These are phyloP conservation scores for Drosophila bocqueti DNA, from an alignment of 1,140 invertebrate genomes.

Conservation along the genomic window DNA sequence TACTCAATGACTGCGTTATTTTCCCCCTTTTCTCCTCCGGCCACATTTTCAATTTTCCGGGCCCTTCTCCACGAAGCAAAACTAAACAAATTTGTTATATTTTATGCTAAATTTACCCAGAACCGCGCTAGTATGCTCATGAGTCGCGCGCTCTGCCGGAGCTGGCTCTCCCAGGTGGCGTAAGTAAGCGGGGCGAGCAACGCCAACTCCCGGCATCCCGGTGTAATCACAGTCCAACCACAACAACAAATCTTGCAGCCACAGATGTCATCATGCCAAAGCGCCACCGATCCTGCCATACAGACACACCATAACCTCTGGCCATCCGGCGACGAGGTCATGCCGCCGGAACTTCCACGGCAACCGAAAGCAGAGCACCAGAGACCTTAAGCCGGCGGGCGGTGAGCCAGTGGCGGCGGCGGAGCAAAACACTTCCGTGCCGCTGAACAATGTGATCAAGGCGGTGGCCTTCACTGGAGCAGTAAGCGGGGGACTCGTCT, in stretches of 20 bases:
- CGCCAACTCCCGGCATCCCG: not conserved
- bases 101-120: slow-evolving; percentile 71
- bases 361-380: slow-evolving; percentile 53
- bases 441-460: slow-evolving; percentile 87
- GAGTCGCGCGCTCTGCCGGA: slow-evolving; percentile 71
- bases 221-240: not conserved
- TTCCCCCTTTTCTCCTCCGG: not conserved
- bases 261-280: slow-evolving; percentile 59
- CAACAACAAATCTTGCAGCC: slow-evolving; percentile 31
- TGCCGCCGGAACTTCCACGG: slow-evolving; percentile 60
- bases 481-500: slow-evolving; percentile 85
- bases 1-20: not conserved
- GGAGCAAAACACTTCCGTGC: slow-evolving; percentile 76
- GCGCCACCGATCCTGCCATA: slow-evolving; percentile 20
- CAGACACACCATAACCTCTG: slow-evolving; percentile 40
- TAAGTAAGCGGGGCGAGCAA: slow-evolving; percentile 56
- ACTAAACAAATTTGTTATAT: slow-evolving; percentile 55
- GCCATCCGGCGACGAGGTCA: slow-evolving; percentile 13
- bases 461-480: slow-evolving; percentile 89
- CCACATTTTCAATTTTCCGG: slow-evolving; percentile 19
- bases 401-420: slow-evolving; percentile 28
- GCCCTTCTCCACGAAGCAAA: slow-evolving; percentile 27
- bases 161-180: slow-evolving; percentile 73
- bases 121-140: slow-evolving; percentile 64
- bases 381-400: slow-evolving; percentile 43